phyloP scores from a whole-genome alignment of 2,113 vertebrate species.

The western clawed frog (Xenopus tropicalis) region UCB_Xtro_10.0 CM004451.2:77849501-77850000 shows the following conservation, averaged over 20 bases:
- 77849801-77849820: neutral
- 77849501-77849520: too few relatives aligned
- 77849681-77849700: neutral
- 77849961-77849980: neutral
- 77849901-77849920: neutral
- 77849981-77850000: neutral
- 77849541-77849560: too few relatives aligned
- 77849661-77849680: too few relatives aligned
- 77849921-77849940: neutral
- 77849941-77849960: conserved; percentile 4
- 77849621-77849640: too few relatives aligned
- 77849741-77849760: neutral
- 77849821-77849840: neutral
- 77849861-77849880: neutral
- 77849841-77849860: conserved; percentile 3
- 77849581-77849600: too few relatives aligned
- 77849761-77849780: neutral
- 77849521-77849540: too few relatives aligned
- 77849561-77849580: too few relatives aligned
- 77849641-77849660: too few relatives aligned
- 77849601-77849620: too few relatives aligned
- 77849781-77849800: neutral
- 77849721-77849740: too few relatives aligned
- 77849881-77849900: neutral
- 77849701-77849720: neutral